Evolutionary conservation across 2,888 invertebrate genomes (phyloP).

Genomic region (Bursaphelenchus okinawaensis): DNA sequence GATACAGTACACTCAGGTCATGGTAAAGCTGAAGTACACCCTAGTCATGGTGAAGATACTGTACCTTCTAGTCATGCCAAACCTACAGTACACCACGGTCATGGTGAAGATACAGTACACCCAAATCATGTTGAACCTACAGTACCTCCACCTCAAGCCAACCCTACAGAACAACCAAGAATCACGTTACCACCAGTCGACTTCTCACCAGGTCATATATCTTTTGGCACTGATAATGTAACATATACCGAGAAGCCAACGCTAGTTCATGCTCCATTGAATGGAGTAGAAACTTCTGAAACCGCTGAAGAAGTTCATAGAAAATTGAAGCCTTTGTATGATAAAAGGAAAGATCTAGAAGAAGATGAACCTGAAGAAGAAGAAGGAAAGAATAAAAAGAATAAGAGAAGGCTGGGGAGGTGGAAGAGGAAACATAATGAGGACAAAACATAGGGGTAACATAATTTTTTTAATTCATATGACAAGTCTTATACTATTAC

Average conservation of each 20-base stretch:
- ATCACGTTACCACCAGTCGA: neutral
- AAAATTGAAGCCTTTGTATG: neutral
- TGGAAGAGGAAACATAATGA: slow-evolving; percentile 1
- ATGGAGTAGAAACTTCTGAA: neutral
- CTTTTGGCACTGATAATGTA: neutral
- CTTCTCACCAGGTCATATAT: neutral
- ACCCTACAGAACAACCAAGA: too few species aligned
- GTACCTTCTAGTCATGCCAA: too few species aligned
- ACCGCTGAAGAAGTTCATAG: neutral
- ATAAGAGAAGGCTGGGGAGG: neutral
- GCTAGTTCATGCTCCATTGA: neutral
- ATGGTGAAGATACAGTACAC: too few species aligned
- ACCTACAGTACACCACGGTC: too few species aligned
- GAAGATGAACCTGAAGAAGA: slow-evolving; percentile 1
- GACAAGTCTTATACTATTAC: too few species aligned
- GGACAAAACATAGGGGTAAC: too few species aligned
- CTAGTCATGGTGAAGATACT: too few species aligned
- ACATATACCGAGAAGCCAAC: neutral
- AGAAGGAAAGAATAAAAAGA: slow-evolving; percentile 2
- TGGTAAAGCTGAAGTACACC: too few species aligned
- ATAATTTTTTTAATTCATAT: too few species aligned
- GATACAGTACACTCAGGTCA: too few species aligned
- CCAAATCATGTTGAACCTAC: too few species aligned
- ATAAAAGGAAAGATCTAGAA: neutral
- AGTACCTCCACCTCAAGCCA: neutral